Evolutionary conservation across 2,113 vertebrate species (phyloP).

Genomic region (Trinectes maculatus): DNA sequence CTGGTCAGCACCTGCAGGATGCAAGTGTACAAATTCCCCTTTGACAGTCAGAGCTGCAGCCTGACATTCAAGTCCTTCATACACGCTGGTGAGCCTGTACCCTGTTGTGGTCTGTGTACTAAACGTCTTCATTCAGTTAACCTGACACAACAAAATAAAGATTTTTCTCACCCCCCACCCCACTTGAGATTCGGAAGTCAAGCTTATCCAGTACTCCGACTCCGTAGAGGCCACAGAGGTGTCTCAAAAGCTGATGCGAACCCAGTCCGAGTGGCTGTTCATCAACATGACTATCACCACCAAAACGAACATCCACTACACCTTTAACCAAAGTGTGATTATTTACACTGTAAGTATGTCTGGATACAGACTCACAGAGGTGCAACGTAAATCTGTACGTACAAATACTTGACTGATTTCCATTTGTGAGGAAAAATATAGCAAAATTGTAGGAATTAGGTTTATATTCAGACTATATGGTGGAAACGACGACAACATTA

Average conservation of each 20-base stretch:
- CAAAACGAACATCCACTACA: not conserved
- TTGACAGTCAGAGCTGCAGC: conserved; percentile 72
- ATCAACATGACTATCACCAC: conserved; percentile 41
- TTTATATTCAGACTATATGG: no score
- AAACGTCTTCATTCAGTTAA: not conserved
- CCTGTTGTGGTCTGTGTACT: not conserved
- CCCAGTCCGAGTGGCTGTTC: conserved; percentile 72
- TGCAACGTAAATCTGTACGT: not conserved
- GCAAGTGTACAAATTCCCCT: conserved; percentile 71
- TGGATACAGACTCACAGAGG: not conserved
- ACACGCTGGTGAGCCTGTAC: conserved; percentile 49
- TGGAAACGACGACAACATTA: no score
- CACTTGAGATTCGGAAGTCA: conserved; percentile 23
- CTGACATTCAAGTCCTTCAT: conserved; percentile 65
- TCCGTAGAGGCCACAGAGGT: not conserved
- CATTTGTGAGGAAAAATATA: no score
- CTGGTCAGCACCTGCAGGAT: conserved; percentile 71
- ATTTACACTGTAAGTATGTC: conserved; percentile 44
- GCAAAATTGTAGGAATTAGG: no score
- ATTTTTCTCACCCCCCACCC: not conserved
- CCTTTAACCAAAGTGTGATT: not conserved
- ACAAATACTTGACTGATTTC: no score
- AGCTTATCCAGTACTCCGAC: not conserved
- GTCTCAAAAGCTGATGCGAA: conserved; percentile 42
- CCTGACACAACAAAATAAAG: not conserved